Evolutionary conservation across 92 coral and sea anemone genomes (phyloP).

Genomic region (Pocillopora grandis): DNA sequence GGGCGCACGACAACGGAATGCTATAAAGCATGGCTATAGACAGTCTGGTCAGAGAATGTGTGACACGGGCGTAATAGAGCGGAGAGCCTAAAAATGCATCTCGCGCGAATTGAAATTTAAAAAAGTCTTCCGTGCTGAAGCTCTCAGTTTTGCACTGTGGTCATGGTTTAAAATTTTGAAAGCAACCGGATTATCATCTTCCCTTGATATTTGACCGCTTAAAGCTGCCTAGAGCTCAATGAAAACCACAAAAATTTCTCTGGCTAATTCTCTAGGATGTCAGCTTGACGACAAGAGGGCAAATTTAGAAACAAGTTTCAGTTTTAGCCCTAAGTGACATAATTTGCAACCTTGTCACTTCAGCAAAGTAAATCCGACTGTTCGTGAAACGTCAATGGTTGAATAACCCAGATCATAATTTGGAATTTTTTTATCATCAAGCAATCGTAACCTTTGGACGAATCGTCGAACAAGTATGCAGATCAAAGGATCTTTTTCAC

Average conservation of each 20-base stretch:
- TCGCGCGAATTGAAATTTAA: background rate
- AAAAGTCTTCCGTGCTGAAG: too few species aligned
- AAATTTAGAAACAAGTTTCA: background rate
- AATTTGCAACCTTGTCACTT: background rate
- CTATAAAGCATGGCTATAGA: background rate
- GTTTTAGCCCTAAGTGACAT: background rate
- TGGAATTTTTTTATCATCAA: too few species aligned
- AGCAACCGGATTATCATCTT: background rate
- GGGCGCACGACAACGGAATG: background rate
- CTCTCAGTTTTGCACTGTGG: background rate
- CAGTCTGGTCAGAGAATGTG: background rate
- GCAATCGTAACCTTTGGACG: too few species aligned
- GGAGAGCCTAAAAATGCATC: background rate
- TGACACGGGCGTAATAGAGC: background rate
- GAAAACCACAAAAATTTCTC: background rate
- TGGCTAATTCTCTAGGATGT: background rate
- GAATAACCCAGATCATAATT: background rate
- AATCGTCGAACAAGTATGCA: too few species aligned
- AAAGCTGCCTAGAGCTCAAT: background rate
- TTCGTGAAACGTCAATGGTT: background rate
- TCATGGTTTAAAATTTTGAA: background rate
- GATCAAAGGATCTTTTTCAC: too few species aligned
- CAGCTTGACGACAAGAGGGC: background rate
- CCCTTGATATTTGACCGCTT: conserved; percentile 6
- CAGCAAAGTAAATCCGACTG: background rate